Evolutionary conservation across 2,888 invertebrate species (phyloP).

Genomic region (Cenopis cana): DNA sequence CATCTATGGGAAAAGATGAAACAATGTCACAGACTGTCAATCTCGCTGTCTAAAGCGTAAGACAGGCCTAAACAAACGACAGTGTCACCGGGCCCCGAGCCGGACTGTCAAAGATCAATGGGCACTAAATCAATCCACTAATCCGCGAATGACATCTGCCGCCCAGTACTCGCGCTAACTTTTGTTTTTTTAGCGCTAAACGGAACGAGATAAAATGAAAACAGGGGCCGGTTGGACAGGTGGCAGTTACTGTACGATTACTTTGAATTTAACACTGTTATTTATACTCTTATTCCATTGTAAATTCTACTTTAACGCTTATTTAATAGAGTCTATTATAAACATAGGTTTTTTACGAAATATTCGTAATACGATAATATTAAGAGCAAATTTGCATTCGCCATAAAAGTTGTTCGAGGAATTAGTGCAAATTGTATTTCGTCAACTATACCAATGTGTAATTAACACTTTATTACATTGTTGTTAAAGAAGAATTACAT

Average conservation of each 20-base stretch:
- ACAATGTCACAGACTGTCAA: conserved; percentile 8
- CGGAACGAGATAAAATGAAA: conserved; percentile 52
- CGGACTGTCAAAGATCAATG: conserved; percentile 46
- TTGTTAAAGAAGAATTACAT: too few species aligned
- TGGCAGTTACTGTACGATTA: neutral
- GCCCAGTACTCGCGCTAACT: conserved; percentile 49
- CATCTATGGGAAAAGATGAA: neutral
- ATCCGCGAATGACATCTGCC: conserved; percentile 63
- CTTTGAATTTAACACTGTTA: too few species aligned
- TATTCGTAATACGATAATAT: too few species aligned
- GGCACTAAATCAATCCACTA: conserved; percentile 69
- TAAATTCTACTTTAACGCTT: too few species aligned
- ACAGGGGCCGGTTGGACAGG: conserved; percentile 45
- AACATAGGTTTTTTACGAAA: too few species aligned
- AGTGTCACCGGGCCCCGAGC: conserved; percentile 14
- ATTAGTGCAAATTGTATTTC: too few species aligned
- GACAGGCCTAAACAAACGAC: conserved; percentile 11
- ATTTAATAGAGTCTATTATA: too few species aligned
- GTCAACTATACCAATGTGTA: too few species aligned
- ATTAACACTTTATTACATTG: too few species aligned
- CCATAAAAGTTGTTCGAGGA: too few species aligned
- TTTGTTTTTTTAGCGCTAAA: conserved; percentile 56
- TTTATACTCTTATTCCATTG: too few species aligned
- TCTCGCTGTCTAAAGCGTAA: neutral
- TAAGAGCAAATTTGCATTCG: too few species aligned